Evolutionary conservation across 2,113 vertebrate genomes (phyloP).

Genomic region (Tichodroma muraria): DNA sequence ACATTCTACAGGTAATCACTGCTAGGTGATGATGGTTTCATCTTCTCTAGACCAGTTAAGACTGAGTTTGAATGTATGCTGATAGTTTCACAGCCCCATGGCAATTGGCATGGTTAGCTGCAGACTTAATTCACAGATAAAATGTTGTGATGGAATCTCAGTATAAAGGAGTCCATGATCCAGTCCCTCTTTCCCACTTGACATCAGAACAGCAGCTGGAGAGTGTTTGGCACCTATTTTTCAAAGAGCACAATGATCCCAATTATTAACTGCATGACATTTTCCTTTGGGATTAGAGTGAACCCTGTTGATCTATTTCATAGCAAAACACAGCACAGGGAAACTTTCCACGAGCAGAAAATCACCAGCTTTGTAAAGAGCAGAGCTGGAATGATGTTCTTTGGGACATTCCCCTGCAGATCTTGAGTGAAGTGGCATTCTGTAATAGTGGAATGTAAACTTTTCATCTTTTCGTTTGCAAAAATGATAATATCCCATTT

Average conservation of each 20-base stretch:
- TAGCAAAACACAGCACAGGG: neutral
- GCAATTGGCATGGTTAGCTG: neutral
- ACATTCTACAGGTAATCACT: rapidly evolving
- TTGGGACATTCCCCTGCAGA: neutral
- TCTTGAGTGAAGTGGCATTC: neutral
- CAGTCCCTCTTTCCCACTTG: neutral
- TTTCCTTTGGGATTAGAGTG: neutral
- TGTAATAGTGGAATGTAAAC: neutral
- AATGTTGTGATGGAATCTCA: neutral
- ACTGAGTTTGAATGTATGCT: neutral
- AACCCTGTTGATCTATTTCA: neutral
- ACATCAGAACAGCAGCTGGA: neutral
- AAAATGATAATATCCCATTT: neutral
- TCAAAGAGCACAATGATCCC: neutral
- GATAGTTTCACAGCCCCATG: neutral
- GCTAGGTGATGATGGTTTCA: no score
- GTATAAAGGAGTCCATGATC: rapidly evolving
- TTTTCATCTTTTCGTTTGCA: neutral
- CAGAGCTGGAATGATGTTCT: neutral
- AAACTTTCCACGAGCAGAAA: neutral
- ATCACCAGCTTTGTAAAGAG: neutral
- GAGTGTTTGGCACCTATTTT: neutral
- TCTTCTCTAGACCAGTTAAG: neutral
- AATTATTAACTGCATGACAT: neutral
- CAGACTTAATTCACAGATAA: neutral